Evolutionary conservation across 2,888 invertebrate genomes (phyloP).

Genomic region (Mechanitis mazaeus): DNA sequence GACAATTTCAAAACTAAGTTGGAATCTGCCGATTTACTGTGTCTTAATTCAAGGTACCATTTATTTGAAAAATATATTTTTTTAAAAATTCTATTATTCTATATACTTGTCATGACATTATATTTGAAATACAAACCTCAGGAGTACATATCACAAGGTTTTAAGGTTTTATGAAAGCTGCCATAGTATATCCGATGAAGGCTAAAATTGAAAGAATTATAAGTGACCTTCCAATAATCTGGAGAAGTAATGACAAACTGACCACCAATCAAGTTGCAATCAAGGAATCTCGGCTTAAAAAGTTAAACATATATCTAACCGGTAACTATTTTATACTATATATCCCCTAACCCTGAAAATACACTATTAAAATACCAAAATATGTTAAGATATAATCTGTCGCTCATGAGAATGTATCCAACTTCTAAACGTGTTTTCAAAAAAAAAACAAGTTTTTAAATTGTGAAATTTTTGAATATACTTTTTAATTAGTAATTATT

Average conservation of each 20-base stretch:
- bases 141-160: not conserved
- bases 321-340: not conserved
- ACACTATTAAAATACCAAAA: no score
- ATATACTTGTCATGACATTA: not conserved
- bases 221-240: constrained; percentile 7
- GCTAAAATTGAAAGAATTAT: constrained; percentile 6
- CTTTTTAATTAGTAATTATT: no score
- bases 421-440: no score
- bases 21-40: constrained; percentile 22
- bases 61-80: constrained; percentile 1
- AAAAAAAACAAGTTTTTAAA: no score
- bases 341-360: not conserved
- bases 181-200: constrained; percentile 9
- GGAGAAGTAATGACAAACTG: constrained; percentile 13
- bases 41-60: constrained; percentile 19
- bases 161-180: constrained; percentile 11
- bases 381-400: no score
- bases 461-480: no score
- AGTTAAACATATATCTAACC: not conserved
- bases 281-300: constrained; percentile 2
- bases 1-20: constrained; percentile 26
- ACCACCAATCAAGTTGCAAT: constrained; percentile 6
- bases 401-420: no score
- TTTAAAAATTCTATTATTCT: no score
- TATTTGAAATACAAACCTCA: not conserved